These are phyloP conservation scores for Megalopta genalis DNA, from an alignment of 1,140 invertebrate species.

Conservation along the genomic window DNA sequence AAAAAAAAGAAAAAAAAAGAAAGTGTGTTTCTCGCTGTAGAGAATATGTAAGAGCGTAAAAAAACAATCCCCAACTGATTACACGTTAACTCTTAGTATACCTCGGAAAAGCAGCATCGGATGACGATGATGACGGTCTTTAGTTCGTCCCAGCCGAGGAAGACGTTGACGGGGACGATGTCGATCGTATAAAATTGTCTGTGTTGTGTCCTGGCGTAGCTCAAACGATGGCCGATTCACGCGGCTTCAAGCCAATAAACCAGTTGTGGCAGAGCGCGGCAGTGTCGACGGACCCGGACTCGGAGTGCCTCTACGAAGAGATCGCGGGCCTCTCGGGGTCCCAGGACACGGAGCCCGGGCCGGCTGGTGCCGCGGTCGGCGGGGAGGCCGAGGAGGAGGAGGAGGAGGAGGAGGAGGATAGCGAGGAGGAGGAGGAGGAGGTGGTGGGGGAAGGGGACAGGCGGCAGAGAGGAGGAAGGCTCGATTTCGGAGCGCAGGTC, in stretches of 20 bases:
- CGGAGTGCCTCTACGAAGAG: slow-evolving; percentile 79
- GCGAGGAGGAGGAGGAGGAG: slow-evolving; percentile 31
- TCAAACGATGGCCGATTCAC: slow-evolving; percentile 78
- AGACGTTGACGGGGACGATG: slow-evolving; percentile 21
- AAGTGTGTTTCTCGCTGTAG: background rate
- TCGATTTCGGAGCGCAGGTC: slow-evolving; percentile 61
- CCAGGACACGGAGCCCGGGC: slow-evolving; percentile 63
- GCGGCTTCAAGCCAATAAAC: slow-evolving; percentile 79
- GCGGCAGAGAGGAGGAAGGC: slow-evolving; percentile 10
- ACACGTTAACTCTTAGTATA: slow-evolving; percentile 42
- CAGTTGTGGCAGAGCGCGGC: slow-evolving; percentile 74
- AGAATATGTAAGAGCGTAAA: background rate
- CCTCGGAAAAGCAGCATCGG: slow-evolving; percentile 32
- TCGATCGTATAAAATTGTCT: slow-evolving; percentile 32
- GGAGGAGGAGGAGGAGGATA: slow-evolving; percentile 47
- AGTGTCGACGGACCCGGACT: slow-evolving; percentile 75
- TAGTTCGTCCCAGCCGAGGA: slow-evolving; percentile 37
- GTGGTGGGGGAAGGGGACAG: slow-evolving; percentile 10
- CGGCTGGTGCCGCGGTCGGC: slow-evolving; percentile 53
- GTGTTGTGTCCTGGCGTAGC: slow-evolving; percentile 62
- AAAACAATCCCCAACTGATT: background rate
- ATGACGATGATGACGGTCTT: too few species aligned
- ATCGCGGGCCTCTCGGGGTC: slow-evolving; percentile 74
- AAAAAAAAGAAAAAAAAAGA: too few species aligned
- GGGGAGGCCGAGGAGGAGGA: slow-evolving; percentile 46